Evolutionary conservation across 2,797 vertebrate genomes (phyloP), one percentile per base, ranked within the genome.

Genomic region (Anguilla pacifica): DNA sequence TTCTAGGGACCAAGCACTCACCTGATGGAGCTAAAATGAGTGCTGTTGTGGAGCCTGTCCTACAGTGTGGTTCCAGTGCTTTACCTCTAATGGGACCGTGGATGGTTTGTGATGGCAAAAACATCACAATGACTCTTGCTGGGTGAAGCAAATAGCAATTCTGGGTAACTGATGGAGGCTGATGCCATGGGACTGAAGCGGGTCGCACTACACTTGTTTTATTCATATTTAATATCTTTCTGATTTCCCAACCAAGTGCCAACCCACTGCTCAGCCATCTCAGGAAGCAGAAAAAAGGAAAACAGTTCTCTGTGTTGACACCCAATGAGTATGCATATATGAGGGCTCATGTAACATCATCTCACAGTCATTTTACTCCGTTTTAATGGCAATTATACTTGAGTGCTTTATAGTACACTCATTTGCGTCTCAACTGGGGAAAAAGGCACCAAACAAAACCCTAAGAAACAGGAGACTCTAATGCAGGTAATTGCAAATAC

Each of bases 301-400:
- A 49, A 51, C 6, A 49, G 87, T 88, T 88, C 87, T 84, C 87
- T 84, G 10, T 49, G 81, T 35, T 51, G 15, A 46, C 3, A 22
- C 85, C 51, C 49, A 77, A 77, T 77, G 64, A 15, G 11, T 59
- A 51, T 43, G 51, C 74, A 46, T 13, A 72, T 43, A 55, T 7
- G 17, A 59, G 46, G 59, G 67, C 39, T 61, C 53, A n/a, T 55
- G 11, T 25, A 9, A 19, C 39, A 0, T 22, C 22, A n/a, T 25
- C n/a, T 2, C 81, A 83, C 13, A 83, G 17, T 19, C 17, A 25
- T 22, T 84, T 31, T n/a, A 17, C n/a, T 84, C 25, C n/a, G 49
- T 83, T 83, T 49, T 55, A 31, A 53, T 25, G 25, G 83, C 28
- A 15, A 17, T 84, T 84, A 28, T 5, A 64, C 57, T 6, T 28